Evolutionary conservation across 2,888 invertebrate species (phyloP).

Genomic region (Octodonta nipae): DNA sequence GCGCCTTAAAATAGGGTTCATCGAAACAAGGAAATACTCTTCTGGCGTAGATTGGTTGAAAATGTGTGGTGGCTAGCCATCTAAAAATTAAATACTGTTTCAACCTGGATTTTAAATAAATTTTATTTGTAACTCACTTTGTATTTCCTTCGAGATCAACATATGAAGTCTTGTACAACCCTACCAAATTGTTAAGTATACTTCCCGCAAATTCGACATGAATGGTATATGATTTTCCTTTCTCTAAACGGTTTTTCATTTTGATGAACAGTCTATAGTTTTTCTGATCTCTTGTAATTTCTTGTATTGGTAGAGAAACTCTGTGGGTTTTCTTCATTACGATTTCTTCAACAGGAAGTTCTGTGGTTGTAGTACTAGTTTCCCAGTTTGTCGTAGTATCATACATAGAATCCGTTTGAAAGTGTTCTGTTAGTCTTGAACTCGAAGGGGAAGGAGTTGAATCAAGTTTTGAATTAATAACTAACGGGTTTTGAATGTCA

Average conservation of each 20-base stretch:
- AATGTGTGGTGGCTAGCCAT: constrained; percentile 49
- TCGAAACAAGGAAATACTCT: constrained; percentile 66
- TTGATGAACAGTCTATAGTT: constrained; percentile 34
- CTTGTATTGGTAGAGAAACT: constrained; percentile 18
- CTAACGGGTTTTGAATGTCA: constrained; percentile 4
- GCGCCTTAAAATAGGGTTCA: constrained; percentile 62
- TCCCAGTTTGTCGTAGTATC: constrained; percentile 7
- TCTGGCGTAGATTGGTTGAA: constrained; percentile 51
- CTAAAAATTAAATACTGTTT: too few relatives aligned
- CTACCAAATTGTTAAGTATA: constrained; percentile 47
- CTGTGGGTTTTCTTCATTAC: constrained; percentile 12
- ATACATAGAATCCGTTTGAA: constrained; percentile 1
- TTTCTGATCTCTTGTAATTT: constrained; percentile 28
- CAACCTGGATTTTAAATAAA: too few relatives aligned
- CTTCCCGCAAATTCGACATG: constrained; percentile 42
- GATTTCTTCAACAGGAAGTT: constrained; percentile 10
- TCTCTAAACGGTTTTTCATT: constrained; percentile 33
- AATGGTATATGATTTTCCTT: constrained; percentile 42
- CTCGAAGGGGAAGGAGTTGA: constrained; percentile 2
- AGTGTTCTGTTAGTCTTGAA: constrained; percentile 6
- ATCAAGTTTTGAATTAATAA: constrained; percentile 1
- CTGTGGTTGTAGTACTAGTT: constrained; percentile 5
- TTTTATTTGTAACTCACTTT: constrained; percentile 34
- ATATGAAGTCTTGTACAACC: constrained; percentile 57
- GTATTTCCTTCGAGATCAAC: constrained; percentile 33